Base-by-base conservation (phyloP, 2,888 invertebrate species). In the Sthenelais limicola region DNA sequence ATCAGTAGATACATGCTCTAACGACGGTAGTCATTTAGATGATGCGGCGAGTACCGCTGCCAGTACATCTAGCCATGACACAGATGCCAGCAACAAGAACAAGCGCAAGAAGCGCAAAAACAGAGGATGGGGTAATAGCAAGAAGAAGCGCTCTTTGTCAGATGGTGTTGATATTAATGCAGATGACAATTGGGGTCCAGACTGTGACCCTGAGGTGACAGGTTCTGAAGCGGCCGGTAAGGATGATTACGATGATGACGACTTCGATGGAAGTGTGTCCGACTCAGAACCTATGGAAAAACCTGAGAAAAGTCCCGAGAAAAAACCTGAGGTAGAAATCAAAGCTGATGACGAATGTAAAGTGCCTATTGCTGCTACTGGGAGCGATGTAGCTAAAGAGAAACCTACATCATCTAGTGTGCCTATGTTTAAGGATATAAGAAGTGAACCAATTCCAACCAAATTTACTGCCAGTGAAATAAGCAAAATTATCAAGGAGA, bases 101-200 rank as follows among this genome's bases (percentile, higher is more conserved):
- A 52, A 62, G n/a, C 26, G 48, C 5, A 48, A 62, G 15, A 56
- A 51, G 58, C 26, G 71, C 26, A 71, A 71, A 33, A 71, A 71
- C 33, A 32, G 49, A 9, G 35, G 49, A 15, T 71, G 71, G 71
- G 71, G 58, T 7, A 58, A 71, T 48, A 49, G 47, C 24, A 71
- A 71, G 62, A 71, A 71, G 49, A 58, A 49, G 48, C 47, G 67
- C 9, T 21, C 47, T 12, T 28, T 32, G 24, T 38, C 62, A 12
- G 24, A 38, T 2, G 24, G 21, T 7, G 12, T n/a, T 28, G 62
- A 26, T 24, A 38, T 24, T 1, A 24, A 21, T n/a, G 62, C 35
- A 12, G 35, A 9, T 9, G 38, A 38, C 1, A 43, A 62, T 18
- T 35, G 43, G 21, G 62, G 43, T 35, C 26, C 21, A 7, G 38